A percentile compares a stretch with the other conserved stretches of the same genome.
Conservation (phyloP, 2,888 invertebrate species). For the Himalopsyche japonica region DNA sequence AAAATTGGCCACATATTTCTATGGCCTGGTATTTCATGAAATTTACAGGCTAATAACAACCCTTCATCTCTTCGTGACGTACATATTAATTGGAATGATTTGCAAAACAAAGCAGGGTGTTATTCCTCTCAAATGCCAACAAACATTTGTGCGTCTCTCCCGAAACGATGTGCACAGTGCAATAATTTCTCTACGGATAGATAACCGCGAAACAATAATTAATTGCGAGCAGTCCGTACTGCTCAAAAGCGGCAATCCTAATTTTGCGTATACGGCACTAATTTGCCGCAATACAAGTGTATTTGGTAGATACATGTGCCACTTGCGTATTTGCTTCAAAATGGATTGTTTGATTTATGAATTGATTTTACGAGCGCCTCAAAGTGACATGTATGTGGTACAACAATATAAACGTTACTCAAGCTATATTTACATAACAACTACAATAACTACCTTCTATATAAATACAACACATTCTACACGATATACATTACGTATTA, state of each 20-base stretch:
- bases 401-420: no score
- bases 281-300: background rate
- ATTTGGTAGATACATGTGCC: background rate
- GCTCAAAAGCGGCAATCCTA: background rate
- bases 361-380: background rate
- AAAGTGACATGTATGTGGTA: no score
- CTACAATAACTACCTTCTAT: no score
- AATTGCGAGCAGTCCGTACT: background rate
- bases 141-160: background rate
- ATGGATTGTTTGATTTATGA: background rate
- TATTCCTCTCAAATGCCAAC: slow-evolving; percentile 7
- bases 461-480: no score
- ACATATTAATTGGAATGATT: slow-evolving; percentile 25
- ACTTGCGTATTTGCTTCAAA: background rate
- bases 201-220: background rate
- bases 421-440: no score
- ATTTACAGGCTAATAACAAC: background rate
- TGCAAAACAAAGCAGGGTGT: slow-evolving; percentile 18
- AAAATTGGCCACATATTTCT: background rate
- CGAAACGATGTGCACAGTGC: background rate
- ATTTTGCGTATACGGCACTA: background rate
- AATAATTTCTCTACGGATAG: background rate
- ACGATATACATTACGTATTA: no score
- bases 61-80: background rate
- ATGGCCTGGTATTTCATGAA: background rate